A percentile compares a stretch with the other conserved stretches of the same genome.
Conservation (phyloP, 2,797 vertebrate genomes). For the Hyperoplus immaculatus region DNA sequence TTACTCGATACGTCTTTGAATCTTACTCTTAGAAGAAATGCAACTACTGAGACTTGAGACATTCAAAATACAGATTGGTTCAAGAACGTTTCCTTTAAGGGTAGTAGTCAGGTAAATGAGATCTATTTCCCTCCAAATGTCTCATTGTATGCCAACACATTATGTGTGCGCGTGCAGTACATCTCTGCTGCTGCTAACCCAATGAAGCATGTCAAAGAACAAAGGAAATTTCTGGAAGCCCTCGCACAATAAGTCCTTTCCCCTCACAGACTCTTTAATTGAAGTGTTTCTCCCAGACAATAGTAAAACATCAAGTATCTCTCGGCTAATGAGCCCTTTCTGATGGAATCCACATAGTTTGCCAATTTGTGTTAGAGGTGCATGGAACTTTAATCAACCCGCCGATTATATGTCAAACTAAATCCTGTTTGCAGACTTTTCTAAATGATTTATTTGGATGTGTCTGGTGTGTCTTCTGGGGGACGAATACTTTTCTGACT, state of each 20-base stretch:
- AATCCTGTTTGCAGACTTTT: not conserved
- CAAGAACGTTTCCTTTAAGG: conserved; percentile 7
- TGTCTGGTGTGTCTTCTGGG: not conserved
- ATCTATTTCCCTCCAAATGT: not conserved
- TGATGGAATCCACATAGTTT: conserved; percentile 28
- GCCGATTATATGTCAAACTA: not conserved
- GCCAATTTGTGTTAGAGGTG: not conserved
- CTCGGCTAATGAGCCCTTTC: conserved; percentile 31
- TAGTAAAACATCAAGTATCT: not conserved
- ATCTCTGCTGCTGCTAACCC: not conserved
- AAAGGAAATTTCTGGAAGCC: not conserved
- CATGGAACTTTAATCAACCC: conserved; percentile 18
- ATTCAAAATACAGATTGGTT: not conserved
- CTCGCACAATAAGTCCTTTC: conserved; percentile 1
- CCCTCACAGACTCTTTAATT: conserved; percentile 7
- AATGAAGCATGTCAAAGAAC: not conserved
- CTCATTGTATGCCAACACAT: not conserved
- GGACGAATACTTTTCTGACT: not conserved
- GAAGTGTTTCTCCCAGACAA: conserved; percentile 14
- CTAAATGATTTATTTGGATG: not conserved
- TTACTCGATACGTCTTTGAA: not conserved
- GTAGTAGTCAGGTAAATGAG: not conserved
- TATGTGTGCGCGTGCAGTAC: too few species aligned
- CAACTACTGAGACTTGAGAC: not conserved
- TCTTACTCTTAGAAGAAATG: not conserved